Evolutionary conservation across 2,113 vertebrate genomes (phyloP), one percentile per base, ranked within the genome.

Genomic region (Synodontis membranacea): DNA sequence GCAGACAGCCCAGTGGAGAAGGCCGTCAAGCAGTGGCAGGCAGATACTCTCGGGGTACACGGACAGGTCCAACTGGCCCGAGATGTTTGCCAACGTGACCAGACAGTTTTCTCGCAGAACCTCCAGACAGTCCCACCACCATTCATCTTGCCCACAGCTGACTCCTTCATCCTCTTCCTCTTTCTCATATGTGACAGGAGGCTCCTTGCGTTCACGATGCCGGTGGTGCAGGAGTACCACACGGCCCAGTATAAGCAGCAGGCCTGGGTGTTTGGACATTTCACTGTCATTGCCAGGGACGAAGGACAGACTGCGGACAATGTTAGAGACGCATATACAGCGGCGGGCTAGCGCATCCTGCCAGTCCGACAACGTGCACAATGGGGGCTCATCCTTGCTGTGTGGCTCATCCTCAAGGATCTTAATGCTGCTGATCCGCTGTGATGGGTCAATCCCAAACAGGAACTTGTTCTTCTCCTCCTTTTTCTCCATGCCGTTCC

Each of bases 81-180:
- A 99, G 94, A 99, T 97, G 93, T 99, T 99, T 56, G 98, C 97
- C 89, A 99, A 92, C 0, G 98, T 99, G 91, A 99, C 98, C 94
- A 99, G 93, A 34, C 97, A 97, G 90, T 99, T 99, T 93, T 99
- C 98, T 79, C 98, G 94, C 89, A 99, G 93, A 92, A 96, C 96
- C 94, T 99, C 98, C 86, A 99, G 95, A 94, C 98, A 99, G 96
- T 99, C 97, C 98, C 98, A 99, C 98, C 97, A 99, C 98, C 98
- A 99, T 93, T 99, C 98, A 72, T 97, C 97, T 80, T 96, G 95
- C 95, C 97, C 97, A 88, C 97, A 97, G 94, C 96, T 97, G 93
- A 97, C 96, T 48, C 96, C 97, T 90, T 97, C 97, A 86, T 98
- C 98, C 80, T 99, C 97, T 54, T 99, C 98, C 93, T 99, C 98